A percentile compares a stretch with the other conserved stretches of the same genome.
phyloP scores from a whole-genome alignment of 2,888 invertebrate genomes.

The Latrodectus elegans region DNA sequence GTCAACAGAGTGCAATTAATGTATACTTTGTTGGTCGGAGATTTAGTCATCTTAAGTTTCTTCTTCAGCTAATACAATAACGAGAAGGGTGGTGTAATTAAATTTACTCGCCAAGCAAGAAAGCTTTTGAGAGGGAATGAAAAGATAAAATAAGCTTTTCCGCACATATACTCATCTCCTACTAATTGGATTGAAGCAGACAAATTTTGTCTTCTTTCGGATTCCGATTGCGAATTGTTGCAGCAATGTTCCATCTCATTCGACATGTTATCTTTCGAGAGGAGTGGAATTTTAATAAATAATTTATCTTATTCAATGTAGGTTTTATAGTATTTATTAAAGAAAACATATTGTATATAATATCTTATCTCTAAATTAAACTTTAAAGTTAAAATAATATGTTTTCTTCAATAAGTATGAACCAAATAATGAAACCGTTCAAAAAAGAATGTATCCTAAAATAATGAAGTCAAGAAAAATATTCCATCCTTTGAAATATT shows the following conservation, averaged over 20 bases:
- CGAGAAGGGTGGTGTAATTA: constrained; percentile 27
- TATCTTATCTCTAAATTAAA: no score
- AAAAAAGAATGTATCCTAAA: no score
- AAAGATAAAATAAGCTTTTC: constrained; percentile 31
- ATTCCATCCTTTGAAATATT: no score
- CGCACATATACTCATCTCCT: constrained; percentile 1
- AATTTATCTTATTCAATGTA: no score
- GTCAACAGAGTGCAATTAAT: constrained; percentile 29
- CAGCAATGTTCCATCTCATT: neutral
- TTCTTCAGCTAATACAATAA: neutral
- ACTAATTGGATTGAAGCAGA: constrained; percentile 53
- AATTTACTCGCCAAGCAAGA: constrained; percentile 39
- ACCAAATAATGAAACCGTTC: no score
- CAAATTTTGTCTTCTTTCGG: neutral
- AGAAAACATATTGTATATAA: no score
- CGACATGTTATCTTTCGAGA: neutral
- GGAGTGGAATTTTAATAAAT: no score
- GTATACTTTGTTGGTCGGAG: constrained; percentile 2
- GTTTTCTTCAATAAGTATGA: no score
- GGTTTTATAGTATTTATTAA: no score
- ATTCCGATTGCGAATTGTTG: neutral
- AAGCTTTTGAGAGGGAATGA: constrained; percentile 14
- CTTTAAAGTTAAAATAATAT: no score
- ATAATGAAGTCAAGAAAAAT: no score
- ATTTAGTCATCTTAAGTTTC: neutral